Evolutionary conservation across 30 jellyfish, hydroid and myxozoan genomes (phyloP), one percentile per base, ranked within the genome.

Genomic region (Aurelia sp.): DNA sequence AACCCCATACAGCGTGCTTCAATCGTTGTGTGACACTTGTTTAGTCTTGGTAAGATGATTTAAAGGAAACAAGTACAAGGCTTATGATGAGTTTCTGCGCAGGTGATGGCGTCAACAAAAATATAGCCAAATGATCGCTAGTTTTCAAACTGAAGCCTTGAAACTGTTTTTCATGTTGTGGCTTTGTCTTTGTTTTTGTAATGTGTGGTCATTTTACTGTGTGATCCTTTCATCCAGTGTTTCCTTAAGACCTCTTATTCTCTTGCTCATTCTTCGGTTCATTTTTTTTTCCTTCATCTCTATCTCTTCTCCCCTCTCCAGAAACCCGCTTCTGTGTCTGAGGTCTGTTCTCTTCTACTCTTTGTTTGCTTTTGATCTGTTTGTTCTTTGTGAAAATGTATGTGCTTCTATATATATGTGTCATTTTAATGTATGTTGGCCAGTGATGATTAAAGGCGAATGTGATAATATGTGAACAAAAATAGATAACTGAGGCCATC

Each of bases 381-480:
- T 47, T 44, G 15, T 58, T 44, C 55, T 44, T 13, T 44, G 55
- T 44, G 16, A 0, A 4, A 40, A 40, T 40, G 51, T 40, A 3
- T 40, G 51, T 8, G 11, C 0, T 40, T 40, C 51, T 40, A 40
- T 40, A 8, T 40, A 8, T 40, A 7, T 40, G 8, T 3, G 11
- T 40, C 51, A 44, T 44, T 7, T 10, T 44, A 7, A 10, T 3
- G 51, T 4, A 13, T 44, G 55, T 44, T 44, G 85, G 91, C 91
- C 91, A 58, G 44, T 82, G 91, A 82, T 82, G 91, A 82, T 22
- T 7, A 82, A 82, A 82, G 91, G 91, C 91, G 91, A 82, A 82
- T 82, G 73, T 82, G 91, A 82, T 19, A 11, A 8, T 9, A 20
- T 68, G 41, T 82, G 91, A 82, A 27, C 73, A 67, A 66, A 70